Conservation (phyloP, 1,140 invertebrate species). For the Drosophila gunungcola region DNA sequence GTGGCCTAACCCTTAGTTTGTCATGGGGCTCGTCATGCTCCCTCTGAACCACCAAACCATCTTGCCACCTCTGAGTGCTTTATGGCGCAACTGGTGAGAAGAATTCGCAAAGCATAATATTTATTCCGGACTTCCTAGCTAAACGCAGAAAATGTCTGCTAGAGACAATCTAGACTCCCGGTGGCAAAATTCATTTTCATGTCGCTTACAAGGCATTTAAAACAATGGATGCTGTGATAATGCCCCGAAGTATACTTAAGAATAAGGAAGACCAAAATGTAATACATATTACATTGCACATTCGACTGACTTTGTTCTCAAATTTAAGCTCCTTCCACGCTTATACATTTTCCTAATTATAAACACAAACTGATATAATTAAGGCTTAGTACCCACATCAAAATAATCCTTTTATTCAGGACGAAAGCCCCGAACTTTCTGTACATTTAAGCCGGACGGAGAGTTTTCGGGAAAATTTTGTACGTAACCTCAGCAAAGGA, state of each 20-base stretch:
- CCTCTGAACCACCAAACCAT: constrained; percentile 13
- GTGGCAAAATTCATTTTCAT: constrained; percentile 32
- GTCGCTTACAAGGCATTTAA: constrained; percentile 27
- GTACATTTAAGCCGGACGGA: constrained; percentile 9
- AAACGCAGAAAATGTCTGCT: constrained; percentile 18
- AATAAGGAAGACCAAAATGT: not conserved
- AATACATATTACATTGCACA: not conserved
- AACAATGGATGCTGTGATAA: constrained; percentile 7
- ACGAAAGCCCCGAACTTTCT: constrained; percentile 17
- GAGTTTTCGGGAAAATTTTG: constrained; percentile 26
- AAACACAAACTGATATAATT: constrained; percentile 33
- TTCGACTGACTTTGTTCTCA: not conserved
- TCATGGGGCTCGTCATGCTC: constrained; percentile 31
- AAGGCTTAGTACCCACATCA: constrained; percentile 26
- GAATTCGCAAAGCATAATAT: constrained; percentile 14
- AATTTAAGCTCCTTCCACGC: not conserved
- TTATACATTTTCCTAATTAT: constrained; percentile 11
- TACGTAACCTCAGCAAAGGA: constrained; percentile 24
- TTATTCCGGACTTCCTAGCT: constrained; percentile 18
- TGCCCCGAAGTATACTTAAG: constrained; percentile 3
- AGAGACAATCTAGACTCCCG: constrained; percentile 30
- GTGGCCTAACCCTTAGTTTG: constrained; percentile 52
- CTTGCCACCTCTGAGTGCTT: constrained; percentile 28
- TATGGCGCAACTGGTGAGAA: constrained; percentile 50
- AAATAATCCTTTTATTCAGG: constrained; percentile 31